Evolutionary conservation across 2,797 vertebrate species (phyloP).

Genomic region (Notoglanidium macrostoma): DNA sequence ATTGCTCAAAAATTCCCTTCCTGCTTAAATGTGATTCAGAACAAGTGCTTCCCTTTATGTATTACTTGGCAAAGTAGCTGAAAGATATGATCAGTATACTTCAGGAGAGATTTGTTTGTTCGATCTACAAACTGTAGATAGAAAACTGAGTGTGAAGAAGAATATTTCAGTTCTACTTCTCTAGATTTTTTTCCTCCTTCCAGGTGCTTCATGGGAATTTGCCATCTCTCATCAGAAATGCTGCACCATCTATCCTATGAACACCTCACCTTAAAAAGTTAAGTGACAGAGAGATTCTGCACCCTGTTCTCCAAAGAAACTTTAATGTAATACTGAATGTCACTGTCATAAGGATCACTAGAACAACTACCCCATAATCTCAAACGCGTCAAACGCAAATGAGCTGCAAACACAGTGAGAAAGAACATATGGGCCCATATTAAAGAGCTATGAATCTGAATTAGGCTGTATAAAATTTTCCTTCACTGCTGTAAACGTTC

Average conservation of each 20-base stretch:
- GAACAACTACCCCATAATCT: background rate
- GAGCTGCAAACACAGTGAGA: slow-evolving; percentile 4
- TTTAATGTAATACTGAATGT: slow-evolving; percentile 13
- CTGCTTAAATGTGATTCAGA: slow-evolving; percentile 58
- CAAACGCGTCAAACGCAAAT: slow-evolving; percentile 3
- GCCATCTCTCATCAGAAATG: background rate
- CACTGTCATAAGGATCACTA: background rate
- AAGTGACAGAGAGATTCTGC: background rate
- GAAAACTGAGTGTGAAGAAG: background rate
- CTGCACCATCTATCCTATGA: background rate
- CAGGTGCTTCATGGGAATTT: background rate
- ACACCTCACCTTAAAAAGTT: slow-evolving; percentile 5
- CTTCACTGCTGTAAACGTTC: background rate
- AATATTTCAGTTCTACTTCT: background rate
- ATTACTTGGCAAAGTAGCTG: background rate
- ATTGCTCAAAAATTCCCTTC: slow-evolving; percentile 62
- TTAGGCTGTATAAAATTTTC: slow-evolving; percentile 5
- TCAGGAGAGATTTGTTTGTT: background rate
- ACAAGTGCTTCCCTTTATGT: slow-evolving; percentile 36
- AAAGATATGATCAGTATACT: background rate
- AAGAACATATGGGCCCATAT: background rate
- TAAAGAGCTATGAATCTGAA: slow-evolving; percentile 29
- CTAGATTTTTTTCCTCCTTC: background rate
- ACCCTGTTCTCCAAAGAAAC: background rate
- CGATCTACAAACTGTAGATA: background rate